Percentiles rank a stretch among this genome's conserved stretches.
Conservation (phyloP, 1,140 invertebrate species). For the Macrostomum lignano region DNA sequence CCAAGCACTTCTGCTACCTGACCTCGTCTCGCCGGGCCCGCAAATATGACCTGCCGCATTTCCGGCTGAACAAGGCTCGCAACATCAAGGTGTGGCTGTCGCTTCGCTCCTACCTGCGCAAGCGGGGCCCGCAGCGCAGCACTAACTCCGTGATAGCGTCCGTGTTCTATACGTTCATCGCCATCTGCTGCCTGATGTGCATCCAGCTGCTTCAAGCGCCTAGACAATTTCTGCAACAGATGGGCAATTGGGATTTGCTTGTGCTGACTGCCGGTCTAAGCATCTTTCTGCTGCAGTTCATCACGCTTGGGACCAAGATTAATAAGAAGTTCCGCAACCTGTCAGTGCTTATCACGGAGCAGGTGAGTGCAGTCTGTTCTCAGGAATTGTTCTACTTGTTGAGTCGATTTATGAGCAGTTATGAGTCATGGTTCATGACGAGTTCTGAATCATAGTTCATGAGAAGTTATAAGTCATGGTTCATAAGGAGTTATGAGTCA, state of each 20-base stretch:
- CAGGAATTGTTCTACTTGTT: too few species aligned
- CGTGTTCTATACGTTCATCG: constrained; percentile 56
- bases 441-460: too few species aligned
- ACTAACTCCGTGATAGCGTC: constrained; percentile 78
- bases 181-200: too few species aligned
- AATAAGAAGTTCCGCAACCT: constrained; percentile 63
- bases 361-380: too few species aligned
- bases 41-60: constrained; percentile 72
- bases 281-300: constrained; percentile 56
- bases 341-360: constrained; percentile 59
- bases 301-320: constrained; percentile 64
- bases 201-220: too few species aligned
- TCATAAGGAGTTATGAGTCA: too few species aligned
- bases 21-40: constrained; percentile 61
- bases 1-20: constrained; percentile 73
- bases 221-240: too few species aligned
- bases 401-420: too few species aligned
- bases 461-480: too few species aligned
- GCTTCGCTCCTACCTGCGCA: constrained; percentile 70
- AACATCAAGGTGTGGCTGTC: constrained; percentile 92
- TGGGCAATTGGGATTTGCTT: constrained; percentile 54
- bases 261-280: constrained; percentile 58
- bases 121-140: constrained; percentile 66
- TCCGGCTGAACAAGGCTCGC: constrained; percentile 54
- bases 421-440: too few species aligned